Evolutionary conservation across 2,888 invertebrate species (phyloP).

Genomic region (Frankliniella fusca): DNA sequence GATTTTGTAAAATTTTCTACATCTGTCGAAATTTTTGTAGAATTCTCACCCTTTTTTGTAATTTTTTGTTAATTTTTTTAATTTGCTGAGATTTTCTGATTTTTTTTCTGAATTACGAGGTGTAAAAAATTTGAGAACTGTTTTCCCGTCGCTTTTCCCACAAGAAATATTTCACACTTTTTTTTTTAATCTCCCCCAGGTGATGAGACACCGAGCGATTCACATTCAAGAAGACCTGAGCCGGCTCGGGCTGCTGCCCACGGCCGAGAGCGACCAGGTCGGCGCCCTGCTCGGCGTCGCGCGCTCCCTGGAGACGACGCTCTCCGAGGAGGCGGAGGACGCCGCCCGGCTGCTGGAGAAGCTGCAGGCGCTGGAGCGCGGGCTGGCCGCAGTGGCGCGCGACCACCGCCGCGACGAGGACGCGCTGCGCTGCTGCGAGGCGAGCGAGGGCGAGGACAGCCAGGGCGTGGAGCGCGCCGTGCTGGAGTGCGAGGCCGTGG

Average conservation of each 20-base stretch:
- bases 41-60: too few relatives aligned
- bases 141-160: too few relatives aligned
- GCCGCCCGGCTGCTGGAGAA: slow-evolving; percentile 70
- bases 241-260: slow-evolving; percentile 67
- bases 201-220: slow-evolving; percentile 37
- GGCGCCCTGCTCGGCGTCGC: slow-evolving; percentile 66
- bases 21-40: too few relatives aligned
- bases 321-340: slow-evolving; percentile 73
- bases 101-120: too few relatives aligned
- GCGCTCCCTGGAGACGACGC: slow-evolving; percentile 64
- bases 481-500: slow-evolving; percentile 63
- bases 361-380: slow-evolving; percentile 66
- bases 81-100: too few relatives aligned
- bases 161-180: too few relatives aligned
- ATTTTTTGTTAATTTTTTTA: slow-evolving; percentile 29
- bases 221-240: slow-evolving; percentile 73
- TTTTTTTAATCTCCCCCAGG: slow-evolving; percentile 32
- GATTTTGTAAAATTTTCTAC: too few relatives aligned
- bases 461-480: slow-evolving; percentile 74
- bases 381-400: slow-evolving; percentile 63
- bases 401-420: slow-evolving; percentile 59
- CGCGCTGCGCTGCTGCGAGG: slow-evolving; percentile 65
- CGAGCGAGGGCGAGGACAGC: slow-evolving; percentile 66
- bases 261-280: slow-evolving; percentile 71
- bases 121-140: too few relatives aligned